Conservation (phyloP, 2,113 vertebrate genomes). For the Thymallus thymallus region DNA sequence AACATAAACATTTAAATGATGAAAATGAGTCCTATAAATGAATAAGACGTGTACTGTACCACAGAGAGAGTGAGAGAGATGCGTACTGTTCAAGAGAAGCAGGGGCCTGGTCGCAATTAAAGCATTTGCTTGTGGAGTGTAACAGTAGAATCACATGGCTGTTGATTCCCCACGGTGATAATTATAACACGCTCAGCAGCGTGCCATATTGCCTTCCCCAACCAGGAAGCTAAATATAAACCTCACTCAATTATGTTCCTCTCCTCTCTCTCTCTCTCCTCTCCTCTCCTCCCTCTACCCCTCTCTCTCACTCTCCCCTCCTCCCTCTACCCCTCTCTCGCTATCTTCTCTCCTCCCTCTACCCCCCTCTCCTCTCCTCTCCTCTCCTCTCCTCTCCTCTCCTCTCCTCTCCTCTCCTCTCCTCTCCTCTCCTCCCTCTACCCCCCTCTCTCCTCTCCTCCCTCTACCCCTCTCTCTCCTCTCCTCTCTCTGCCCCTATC, state of each 20-base stretch:
- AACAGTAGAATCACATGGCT: conserved; percentile 47
- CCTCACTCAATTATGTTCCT: conserved; percentile 27
- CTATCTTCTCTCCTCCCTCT: neutral
- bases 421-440: neutral
- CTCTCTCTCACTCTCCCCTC: neutral
- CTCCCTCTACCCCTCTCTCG: neutral
- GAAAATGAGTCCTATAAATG: neutral
- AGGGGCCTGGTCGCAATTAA: conserved; percentile 48
- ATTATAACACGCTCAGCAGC: conserved; percentile 45
- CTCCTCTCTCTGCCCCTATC: neutral
- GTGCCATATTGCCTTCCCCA: conserved; percentile 8
- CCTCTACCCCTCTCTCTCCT: neutral
- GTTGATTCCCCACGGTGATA: conserved; percentile 60
- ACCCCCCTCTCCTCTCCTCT: neutral
- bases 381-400: neutral
- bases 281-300: neutral
- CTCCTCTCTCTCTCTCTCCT: neutral
- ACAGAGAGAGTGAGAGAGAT: conserved; percentile 2
- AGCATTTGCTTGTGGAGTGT: conserved; percentile 51
- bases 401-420: neutral
- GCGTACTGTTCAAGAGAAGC: neutral
- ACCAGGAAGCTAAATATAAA: conserved; percentile 49
- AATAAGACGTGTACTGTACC: neutral
- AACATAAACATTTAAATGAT: conserved; percentile 6
- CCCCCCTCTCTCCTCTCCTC: neutral